Base-by-base conservation (phyloP, 2,113 vertebrate genomes). In the Pseudonaja textilis region DNA sequence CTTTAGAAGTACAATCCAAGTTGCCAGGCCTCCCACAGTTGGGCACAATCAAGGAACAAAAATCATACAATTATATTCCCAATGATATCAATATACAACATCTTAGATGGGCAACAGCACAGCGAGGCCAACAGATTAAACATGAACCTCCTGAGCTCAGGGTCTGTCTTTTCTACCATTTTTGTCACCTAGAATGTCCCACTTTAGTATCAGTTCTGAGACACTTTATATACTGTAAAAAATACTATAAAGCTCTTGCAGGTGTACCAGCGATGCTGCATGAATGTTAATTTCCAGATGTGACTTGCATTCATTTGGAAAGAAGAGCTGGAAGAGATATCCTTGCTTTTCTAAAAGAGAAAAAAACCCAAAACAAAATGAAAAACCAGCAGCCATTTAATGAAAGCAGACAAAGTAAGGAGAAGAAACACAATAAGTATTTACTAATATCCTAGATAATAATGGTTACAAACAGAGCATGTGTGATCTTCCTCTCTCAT, bases 371-470 rank as follows among this genome's bases (percentile, higher is more conserved):
- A 50, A 50, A 50, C 47, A 9, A 50, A 50, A 50, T 1, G 47
- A n/a, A 57, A 87, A 87, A 12, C 20, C 86, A 74, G 12, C 47
- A 50, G 11, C 54, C 85, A 39, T 85, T 29, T 45, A 47, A 2
- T 74, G 52, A 89, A 69, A 55, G 61, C 39, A 47, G 57, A 23
- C 26, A 34, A 59, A 25, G 26, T 11, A 57, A 42, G 26, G 16
- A 23, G n/a, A 39, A 42, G 20, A 89, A 39, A 10, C 55, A 57
- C 42, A 59, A 50, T 29, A 55, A 39, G 5, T 85, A 59, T 85
- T 56, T 92, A 92, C 61, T 22, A 89, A 56, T 92, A 85, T 47
- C 64, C 88, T 85, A 54, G 39, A 54, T 89, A 89, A 89, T 89
- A 89, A 92, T 57, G 64, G 20, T 85, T 85, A 85, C 92, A 57